Evolutionary conservation across 2,888 invertebrate species (phyloP).

Genomic region (Xylocampa areola): DNA sequence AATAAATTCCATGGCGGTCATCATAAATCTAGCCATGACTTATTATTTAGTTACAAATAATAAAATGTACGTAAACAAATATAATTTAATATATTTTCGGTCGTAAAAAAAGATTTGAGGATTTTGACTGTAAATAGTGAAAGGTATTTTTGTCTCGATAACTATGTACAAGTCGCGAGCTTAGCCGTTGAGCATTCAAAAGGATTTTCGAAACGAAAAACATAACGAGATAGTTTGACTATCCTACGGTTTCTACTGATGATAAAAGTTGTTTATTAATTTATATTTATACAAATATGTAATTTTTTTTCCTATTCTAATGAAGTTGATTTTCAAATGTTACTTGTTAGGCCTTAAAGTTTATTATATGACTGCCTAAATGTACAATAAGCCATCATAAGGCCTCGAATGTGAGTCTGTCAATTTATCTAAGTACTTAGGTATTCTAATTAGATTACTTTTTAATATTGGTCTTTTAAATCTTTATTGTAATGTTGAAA

Average conservation of each 20-base stretch:
- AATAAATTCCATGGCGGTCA: neutral
- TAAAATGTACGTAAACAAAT: conserved; percentile 35
- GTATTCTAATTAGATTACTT: conserved; percentile 11
- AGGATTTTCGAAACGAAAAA: conserved; percentile 60
- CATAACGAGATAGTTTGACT: conserved; percentile 56
- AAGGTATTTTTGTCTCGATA: conserved; percentile 63
- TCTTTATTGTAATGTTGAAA: conserved; percentile 19
- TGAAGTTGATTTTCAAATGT: neutral
- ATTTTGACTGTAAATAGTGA: conserved; percentile 39
- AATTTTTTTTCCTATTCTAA: conserved; percentile 6
- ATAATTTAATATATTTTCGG: conserved; percentile 41
- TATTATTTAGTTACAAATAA: conserved; percentile 48
- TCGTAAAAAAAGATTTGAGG: conserved; percentile 26
- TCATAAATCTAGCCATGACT: conserved; percentile 25
- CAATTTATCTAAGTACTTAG: conserved; percentile 21
- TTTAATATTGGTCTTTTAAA: conserved; percentile 11
- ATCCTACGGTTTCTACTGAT: conserved; percentile 41
- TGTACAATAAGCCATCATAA: conserved; percentile 8
- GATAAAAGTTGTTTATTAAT: conserved; percentile 19
- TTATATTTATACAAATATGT: conserved; percentile 18
- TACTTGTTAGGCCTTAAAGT: neutral
- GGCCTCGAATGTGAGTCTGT: conserved; percentile 12
- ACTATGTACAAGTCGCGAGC: conserved; percentile 78
- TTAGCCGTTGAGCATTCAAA: conserved; percentile 65
- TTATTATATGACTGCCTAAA: conserved; percentile 8